Conservation (phyloP, 2,113 vertebrate species). For the Tragulus kanchil region DNA sequence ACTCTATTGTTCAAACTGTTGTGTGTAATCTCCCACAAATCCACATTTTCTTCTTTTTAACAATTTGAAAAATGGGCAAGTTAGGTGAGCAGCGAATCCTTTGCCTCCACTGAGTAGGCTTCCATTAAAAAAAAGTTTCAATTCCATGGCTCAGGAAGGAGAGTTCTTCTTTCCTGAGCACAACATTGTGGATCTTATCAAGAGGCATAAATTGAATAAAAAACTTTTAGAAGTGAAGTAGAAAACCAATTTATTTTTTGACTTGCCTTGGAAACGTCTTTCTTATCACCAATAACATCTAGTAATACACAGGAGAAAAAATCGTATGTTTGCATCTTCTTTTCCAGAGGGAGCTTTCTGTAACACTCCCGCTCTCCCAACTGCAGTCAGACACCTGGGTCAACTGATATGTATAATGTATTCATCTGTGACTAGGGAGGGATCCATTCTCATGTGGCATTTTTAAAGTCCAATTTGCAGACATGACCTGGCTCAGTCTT, state of each 20-base stretch:
- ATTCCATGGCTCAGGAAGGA: neutral
- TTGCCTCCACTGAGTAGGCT: neutral
- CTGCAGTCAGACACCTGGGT: neutral
- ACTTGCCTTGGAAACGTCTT: neutral
- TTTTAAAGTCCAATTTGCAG: neutral
- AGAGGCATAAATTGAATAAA: slow-evolving; percentile 37
- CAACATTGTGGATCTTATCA: neutral
- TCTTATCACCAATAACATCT: slow-evolving; percentile 39
- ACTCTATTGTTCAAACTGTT: neutral
- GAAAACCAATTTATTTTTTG: slow-evolving; percentile 69
- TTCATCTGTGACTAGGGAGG: neutral
- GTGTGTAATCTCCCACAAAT: neutral
- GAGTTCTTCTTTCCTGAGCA: neutral
- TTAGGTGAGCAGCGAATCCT: neutral
- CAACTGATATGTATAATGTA: neutral
- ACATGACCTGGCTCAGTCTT: neutral
- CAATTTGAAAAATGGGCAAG: neutral
- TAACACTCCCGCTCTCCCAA: neutral
- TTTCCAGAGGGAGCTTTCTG: neutral
- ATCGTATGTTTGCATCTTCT: neutral
- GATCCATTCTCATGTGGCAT: neutral
- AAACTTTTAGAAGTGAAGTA: slow-evolving; percentile 29
- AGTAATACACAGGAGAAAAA: neutral
- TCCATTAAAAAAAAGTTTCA: neutral
- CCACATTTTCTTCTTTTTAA: neutral